A percentile compares a stretch with the other conserved stretches of the same genome.
phyloP scores from a whole-genome alignment of 2,113 vertebrate genomes.

The Ciconia boyciana region DNA sequence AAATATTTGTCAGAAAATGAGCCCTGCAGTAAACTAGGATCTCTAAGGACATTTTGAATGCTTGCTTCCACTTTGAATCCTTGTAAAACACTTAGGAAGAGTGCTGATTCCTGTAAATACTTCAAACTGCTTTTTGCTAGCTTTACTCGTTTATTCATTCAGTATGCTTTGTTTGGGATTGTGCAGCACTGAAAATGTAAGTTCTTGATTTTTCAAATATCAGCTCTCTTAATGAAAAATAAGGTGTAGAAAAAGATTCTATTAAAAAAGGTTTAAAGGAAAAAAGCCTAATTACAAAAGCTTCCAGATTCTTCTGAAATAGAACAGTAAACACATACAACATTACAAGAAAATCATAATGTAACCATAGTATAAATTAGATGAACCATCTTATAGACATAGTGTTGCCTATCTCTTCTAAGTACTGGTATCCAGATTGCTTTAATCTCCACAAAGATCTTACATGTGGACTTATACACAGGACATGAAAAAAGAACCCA shows the following conservation, averaged over 20 bases:
- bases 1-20: not conserved
- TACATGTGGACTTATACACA: accelerated
- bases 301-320: not conserved
- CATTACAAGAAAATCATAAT: not conserved
- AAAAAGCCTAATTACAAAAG: not conserved
- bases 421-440: not conserved
- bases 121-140: not conserved
- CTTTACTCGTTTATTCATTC: not conserved
- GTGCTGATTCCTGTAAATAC: not conserved
- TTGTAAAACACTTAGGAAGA: not conserved
- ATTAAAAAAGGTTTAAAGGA: not conserved
- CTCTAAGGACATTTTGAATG: not conserved
- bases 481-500: not conserved
- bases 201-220: not conserved
- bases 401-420: not conserved
- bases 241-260: not conserved
- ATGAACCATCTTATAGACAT: not conserved
- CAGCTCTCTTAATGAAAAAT: not conserved
- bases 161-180: not conserved
- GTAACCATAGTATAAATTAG: not conserved
- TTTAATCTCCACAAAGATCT: not conserved
- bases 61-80: not conserved
- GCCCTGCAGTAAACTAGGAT: not conserved
- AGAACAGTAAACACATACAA: not conserved
- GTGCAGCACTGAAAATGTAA: not conserved